Base-by-base conservation (phyloP, 2,797 vertebrate species). In the Babyrousa celebensis region DNA sequence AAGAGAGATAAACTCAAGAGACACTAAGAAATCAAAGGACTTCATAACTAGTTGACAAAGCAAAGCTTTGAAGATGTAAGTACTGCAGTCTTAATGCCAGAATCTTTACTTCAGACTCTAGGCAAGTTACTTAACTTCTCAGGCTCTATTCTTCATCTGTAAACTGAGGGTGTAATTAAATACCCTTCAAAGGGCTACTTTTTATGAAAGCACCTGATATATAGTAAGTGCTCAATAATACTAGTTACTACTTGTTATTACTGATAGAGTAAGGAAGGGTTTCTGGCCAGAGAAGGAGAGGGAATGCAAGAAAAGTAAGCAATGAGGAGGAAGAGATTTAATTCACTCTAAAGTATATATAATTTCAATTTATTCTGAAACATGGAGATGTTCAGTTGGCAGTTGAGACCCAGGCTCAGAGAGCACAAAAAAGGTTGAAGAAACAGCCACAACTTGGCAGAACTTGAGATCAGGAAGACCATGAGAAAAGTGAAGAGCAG, bases 321-420 rank as follows among this genome's bases (percentile, higher is more conserved):
- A 67, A 29, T 0, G 1, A 83, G 12, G 65, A 54, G 5, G 6
- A 54, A 89, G 32, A 32, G 29, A 6, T 0, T 62, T 15, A 36
- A 21, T 27, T 91, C 25, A 29, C 23, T 32, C 56, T 12, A 48
- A 40, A 40, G 11, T 2, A 52, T 6, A 63, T 63, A 40, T 27
- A 91, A 70, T 93, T 79, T 83, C 43, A 18, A 54, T 75, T 86
- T 70, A 40, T 68, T 92, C 65, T 91, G 23, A 83, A 16, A 63
- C 2, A 1, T 40, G 17, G 54, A 84, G 84, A 20, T 32, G 2
- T 25, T 83, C 17, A 16, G 14, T 7, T 17, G 17, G 48, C 18
- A 78, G 12, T 6, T 72, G 18, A 12, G 82, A 77, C 32, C 63
- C 36, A 85, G 40, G 3, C 15, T 67, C 71, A 27, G 65, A 63